Evolutionary conservation across 2,797 vertebrate species (phyloP).

Genomic region (Phoxinus dragarum): DNA sequence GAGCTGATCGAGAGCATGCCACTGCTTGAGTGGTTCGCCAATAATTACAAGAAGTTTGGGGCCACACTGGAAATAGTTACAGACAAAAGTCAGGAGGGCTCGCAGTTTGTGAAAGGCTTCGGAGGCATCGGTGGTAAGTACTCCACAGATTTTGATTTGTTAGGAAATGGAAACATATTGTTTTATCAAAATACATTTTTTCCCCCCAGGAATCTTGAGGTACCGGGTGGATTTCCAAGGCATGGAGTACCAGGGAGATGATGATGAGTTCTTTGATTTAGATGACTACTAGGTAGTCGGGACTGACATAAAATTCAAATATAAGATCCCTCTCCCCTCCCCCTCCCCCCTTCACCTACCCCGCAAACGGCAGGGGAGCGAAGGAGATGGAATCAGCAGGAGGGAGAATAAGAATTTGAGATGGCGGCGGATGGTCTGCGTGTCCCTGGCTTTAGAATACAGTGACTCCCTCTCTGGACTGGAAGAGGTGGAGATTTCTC

Average conservation of each 20-base stretch:
- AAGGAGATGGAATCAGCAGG: constrained; percentile 46
- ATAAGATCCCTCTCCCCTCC: constrained; percentile 59
- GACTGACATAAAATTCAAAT: constrained; percentile 54
- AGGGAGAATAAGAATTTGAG: constrained; percentile 39
- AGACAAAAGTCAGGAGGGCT: constrained; percentile 92
- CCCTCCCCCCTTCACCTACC: constrained; percentile 57
- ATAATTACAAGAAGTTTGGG: constrained; percentile 91
- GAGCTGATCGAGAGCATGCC: constrained; percentile 92
- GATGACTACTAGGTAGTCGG: constrained; percentile 96
- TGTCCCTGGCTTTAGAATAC: constrained; percentile 63
- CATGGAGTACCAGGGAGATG: constrained; percentile 91
- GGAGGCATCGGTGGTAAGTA: constrained; percentile 88
- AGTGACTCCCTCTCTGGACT: constrained; percentile 56
- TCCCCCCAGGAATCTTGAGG: constrained; percentile 83
- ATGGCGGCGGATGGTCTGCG: constrained; percentile 48
- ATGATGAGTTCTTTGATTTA: constrained; percentile 91
- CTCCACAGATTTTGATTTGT: neutral
- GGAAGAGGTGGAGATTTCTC: constrained; percentile 49
- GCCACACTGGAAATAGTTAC: constrained; percentile 91
- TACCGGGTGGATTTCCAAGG: constrained; percentile 94
- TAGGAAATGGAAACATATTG: neutral
- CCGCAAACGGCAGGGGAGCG: constrained; percentile 49
- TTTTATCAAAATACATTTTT: neutral
- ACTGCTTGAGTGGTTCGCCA: constrained; percentile 90
- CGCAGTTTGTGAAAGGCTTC: constrained; percentile 91